phyloP scores from a whole-genome alignment of 2,113 vertebrate genomes.

The Cyanoliseus patagonus region DNA sequence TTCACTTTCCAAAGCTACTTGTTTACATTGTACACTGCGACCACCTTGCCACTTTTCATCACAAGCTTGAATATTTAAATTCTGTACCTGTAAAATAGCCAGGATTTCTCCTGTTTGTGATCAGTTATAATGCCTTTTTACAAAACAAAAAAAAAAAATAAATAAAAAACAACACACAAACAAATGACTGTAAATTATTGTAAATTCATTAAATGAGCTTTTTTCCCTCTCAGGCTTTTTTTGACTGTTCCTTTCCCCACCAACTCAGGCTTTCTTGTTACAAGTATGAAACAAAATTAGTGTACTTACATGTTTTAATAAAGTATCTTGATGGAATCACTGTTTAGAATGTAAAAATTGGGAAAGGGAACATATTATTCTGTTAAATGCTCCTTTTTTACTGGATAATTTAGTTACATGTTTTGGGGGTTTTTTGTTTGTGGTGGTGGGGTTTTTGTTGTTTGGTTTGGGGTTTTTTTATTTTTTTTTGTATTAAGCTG shows the following conservation, averaged over 20 bases:
- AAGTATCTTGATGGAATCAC: constrained; percentile 78
- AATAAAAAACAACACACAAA: neutral
- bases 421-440: neutral
- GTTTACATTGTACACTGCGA: constrained; percentile 93
- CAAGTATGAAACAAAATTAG: constrained; percentile 71
- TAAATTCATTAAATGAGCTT: constrained; percentile 95
- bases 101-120: constrained; percentile 82
- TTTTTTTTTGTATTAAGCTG: constrained; percentile 56
- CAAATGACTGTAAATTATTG: constrained; percentile 94
- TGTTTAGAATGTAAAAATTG: constrained; percentile 89
- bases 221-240: constrained; percentile 87
- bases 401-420: constrained; percentile 68
- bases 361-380: constrained; percentile 81
- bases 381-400: constrained; percentile 75
- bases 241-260: constrained; percentile 88
- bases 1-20: constrained; percentile 97
- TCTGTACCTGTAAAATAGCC: constrained; percentile 92
- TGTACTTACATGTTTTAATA: constrained; percentile 79
- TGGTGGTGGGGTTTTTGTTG: neutral
- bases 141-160: constrained; percentile 31
- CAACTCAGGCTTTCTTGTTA: constrained; percentile 92
- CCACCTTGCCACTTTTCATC: constrained; percentile 88
- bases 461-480: neutral
- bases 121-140: constrained; percentile 86
- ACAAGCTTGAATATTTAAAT: constrained; percentile 99